Base-by-base conservation (phyloP, 2,888 invertebrate genomes). In the Drosophila peninsularis region DNA sequence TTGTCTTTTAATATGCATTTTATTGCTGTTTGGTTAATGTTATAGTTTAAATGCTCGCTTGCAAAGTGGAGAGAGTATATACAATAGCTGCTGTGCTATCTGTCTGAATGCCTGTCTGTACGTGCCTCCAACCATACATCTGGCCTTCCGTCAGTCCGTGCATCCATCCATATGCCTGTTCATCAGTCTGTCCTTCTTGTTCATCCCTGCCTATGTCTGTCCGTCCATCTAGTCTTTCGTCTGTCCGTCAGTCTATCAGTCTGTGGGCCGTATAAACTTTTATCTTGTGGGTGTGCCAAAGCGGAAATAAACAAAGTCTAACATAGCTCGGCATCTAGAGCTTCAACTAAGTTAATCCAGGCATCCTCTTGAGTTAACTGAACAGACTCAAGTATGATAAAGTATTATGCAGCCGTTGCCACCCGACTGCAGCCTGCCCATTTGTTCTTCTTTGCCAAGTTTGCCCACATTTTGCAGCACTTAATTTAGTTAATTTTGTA, bases 1-100 rank as follows among this genome's bases (percentile, higher is more conserved):
- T 14, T 19, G 36, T 30, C n/a, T 39, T 19, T 39, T 61, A 75
- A 75, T 67, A 68, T 65, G 57, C 58, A 30, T 82, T 72, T 75
- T 68, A 76, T 69, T 68, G 49, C 55, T 14, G 21, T 49, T 55
- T 42, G 49, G 6, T 32, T 34, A 14, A 27, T 72, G 69, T 57
- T 64, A 68, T 74, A 75, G 42, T 72, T 78, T 30, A 1, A 11
- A 17, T 47, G 2, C 30, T 30, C 30, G 45, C 2, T 30, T 11
- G 17, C 3, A 0, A 0, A 17, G 5, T 17, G 30, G 30, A 17
- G 6, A 11, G 11, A 3, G 45, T 17, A 47, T 47, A 47, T n/a
- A n/a, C n/a, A n/a, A n/a, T n/a, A n/a, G n/a, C n/a, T n/a, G n/a
- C n/a, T 24, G 3, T 24, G 5, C 24, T 24, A 5, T 24, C 24